A percentile compares a stretch with the other conserved stretches of the same genome.
phyloP scores from a whole-genome alignment of 1,140 invertebrate species.

The Heterodera schachtii region DNA sequence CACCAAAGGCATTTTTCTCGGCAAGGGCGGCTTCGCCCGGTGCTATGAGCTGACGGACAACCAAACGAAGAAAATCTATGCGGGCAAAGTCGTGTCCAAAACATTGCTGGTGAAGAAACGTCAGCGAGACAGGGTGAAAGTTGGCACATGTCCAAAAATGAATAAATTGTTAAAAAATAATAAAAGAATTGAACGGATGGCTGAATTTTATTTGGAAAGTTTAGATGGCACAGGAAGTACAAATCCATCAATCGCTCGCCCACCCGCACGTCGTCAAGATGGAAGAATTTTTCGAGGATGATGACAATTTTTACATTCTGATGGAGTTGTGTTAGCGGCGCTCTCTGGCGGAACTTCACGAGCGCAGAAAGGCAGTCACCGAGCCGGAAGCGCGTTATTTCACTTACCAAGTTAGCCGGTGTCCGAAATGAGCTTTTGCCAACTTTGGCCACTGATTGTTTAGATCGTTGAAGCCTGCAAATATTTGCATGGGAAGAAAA shows the following conservation, averaged over 20 bases:
- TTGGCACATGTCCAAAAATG: no score
- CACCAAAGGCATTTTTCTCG: conserved; percentile 53
- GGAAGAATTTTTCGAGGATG: conserved; percentile 90
- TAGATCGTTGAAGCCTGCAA: no score
- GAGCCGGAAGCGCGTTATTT: no score
- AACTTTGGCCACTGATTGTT: no score
- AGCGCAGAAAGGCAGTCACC: no score
- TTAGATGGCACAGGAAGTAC: conserved; percentile 81
- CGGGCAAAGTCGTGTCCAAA: conserved; percentile 95
- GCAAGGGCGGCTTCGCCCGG: conserved; percentile 96
- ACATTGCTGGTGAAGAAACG: conserved; percentile 80
- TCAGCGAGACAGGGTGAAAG: conserved; percentile 45
- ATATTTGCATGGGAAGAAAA: no score
- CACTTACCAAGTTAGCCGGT: no score
- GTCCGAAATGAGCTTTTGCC: no score
- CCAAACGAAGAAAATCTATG: conserved; percentile 77
- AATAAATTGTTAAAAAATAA: no score
- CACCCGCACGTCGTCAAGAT: conserved; percentile 92
- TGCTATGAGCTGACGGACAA: conserved; percentile 94
- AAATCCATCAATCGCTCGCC: conserved; percentile 82
- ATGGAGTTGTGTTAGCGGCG: conserved; percentile 89
- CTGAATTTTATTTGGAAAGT: conserved; percentile 23
- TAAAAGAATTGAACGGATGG: no score
- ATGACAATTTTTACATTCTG: conserved; percentile 89
- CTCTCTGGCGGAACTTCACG: conserved; percentile 26